Conservation (phyloP, 2,888 invertebrate genomes). For the Lutraria lutraria region DNA sequence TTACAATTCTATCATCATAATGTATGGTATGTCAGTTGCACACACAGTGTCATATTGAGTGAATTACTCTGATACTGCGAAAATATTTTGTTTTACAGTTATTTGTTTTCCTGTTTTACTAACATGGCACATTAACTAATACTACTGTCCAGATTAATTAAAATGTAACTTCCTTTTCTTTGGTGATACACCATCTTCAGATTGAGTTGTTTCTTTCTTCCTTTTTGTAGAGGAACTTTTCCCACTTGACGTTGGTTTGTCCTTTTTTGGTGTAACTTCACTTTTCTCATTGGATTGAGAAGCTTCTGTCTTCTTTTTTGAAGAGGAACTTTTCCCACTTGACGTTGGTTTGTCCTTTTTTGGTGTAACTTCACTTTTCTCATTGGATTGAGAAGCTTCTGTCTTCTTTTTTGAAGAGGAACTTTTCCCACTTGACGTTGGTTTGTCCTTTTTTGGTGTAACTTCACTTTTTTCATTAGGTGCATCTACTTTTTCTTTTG, state of each 20-base stretch:
- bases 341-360: not conserved
- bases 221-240: not conserved
- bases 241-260: not conserved
- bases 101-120: no score
- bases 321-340: not conserved
- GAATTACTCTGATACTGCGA: no score
- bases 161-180: conserved; percentile 22
- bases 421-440: not conserved
- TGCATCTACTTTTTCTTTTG: not conserved
- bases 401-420: not conserved
- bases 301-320: not conserved
- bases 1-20: no score
- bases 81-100: no score
- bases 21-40: no score
- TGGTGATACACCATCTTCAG: not conserved
- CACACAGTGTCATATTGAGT: no score
- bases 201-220: not conserved
- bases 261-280: not conserved
- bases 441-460: not conserved
- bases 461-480: not conserved
- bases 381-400: not conserved
- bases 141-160: not conserved
- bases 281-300: not conserved
- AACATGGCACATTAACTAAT: no score
- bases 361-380: not conserved